These are phyloP conservation scores for Pipistrellus nathusii DNA, from an alignment of 2,797 vertebrate genomes.

Conservation along the genomic window DNA sequence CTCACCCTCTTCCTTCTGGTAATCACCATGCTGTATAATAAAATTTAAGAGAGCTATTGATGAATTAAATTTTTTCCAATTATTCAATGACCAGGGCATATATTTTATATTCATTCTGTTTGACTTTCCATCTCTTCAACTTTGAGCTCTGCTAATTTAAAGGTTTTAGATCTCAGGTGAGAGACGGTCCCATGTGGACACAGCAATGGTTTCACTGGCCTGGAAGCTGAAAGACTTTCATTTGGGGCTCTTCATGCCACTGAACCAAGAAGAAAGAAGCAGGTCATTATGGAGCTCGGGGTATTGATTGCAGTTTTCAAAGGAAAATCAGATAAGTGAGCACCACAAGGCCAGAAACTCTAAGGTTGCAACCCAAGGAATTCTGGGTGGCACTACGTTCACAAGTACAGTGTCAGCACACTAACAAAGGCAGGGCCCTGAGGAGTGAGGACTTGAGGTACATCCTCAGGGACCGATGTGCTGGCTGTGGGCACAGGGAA, in stretches of 20 bases:
- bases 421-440: not conserved
- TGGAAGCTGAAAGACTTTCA: not conserved
- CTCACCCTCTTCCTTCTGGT: no score
- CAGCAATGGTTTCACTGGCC: not conserved
- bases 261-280: conserved; percentile 1
- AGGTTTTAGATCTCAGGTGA: not conserved
- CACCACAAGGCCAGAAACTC: not conserved
- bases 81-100: not conserved
- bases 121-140: not conserved
- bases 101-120: not conserved
- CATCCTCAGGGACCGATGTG: not conserved
- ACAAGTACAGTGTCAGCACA: accelerated
- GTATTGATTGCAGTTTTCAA: not conserved
- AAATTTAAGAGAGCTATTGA: not conserved
- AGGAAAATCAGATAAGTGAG: not conserved
- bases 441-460: no score
- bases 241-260: not conserved
- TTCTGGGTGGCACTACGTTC: not conserved
- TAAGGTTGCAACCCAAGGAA: not conserved
- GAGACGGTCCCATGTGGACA: not conserved
- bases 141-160: not conserved
- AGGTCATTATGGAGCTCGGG: not conserved
- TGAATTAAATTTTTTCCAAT: not conserved
- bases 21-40: no score
- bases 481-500: not conserved